A percentile compares a stretch with the other conserved stretches of the same genome.
These are phyloP conservation scores for Crotalus tigris DNA, from an alignment of 2,113 vertebrate genomes.

Conservation along the genomic window DNA sequence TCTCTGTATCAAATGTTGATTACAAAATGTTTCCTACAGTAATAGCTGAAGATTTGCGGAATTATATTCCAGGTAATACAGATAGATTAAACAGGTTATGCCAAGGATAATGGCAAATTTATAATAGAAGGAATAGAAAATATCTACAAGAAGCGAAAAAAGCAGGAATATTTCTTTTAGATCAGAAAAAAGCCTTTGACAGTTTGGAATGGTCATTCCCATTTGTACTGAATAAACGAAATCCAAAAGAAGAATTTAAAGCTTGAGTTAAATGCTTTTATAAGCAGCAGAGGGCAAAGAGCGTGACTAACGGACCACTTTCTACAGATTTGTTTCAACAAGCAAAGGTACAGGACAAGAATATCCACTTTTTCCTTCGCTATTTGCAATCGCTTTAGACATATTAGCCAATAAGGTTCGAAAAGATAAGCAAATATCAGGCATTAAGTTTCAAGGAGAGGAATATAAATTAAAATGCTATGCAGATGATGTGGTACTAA, in stretches of 20 bases:
- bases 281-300: background rate
- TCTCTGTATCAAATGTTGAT: background rate
- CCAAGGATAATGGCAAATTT: background rate
- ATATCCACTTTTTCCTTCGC: background rate
- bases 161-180: background rate
- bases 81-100: background rate
- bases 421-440: background rate
- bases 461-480: background rate
- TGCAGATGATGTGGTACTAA: background rate
- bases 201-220: background rate
- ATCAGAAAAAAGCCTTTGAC: background rate
- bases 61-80: background rate
- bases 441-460: background rate
- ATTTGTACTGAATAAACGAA: background rate
- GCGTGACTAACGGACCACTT: background rate
- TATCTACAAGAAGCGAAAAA: background rate
- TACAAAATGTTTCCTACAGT: background rate
- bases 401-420: background rate
- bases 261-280: background rate
- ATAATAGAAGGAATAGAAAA: background rate
- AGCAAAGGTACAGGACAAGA: background rate
- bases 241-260: background rate
- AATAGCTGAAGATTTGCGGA: background rate
- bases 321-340: background rate
- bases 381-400: background rate